Base-by-base conservation (phyloP, 2,113 vertebrate species). In the Lepidothrix coronata region DNA sequence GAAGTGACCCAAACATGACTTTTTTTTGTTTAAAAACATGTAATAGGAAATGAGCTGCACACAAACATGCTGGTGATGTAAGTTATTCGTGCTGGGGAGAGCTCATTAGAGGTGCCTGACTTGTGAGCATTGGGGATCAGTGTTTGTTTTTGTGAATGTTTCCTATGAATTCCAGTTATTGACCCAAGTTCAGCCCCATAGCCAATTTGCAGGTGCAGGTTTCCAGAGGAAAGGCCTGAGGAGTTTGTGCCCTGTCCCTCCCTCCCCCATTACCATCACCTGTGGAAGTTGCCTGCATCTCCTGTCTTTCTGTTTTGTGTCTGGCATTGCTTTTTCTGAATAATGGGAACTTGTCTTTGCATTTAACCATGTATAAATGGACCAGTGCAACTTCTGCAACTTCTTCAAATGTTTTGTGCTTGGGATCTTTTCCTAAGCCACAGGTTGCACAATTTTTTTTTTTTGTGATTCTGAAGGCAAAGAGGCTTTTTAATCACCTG, bases 31-130 rank as follows among this genome's bases (percentile, higher is more conserved):
- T 25, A 85, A 91, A 72, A 82, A 92, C 81, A 77, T 71, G 21
- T 61, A 78, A 46, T 46, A 89, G 85, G 66, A 89, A 90, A 76
- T 81, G 93, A 94, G 81, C 91, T 88, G 6, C 7, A 7, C 43
- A 14, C 7, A 5, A 31, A 8, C 4, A 9, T 39, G 2, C 22
- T 82, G n/a, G 4, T 66, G 54, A 22, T 55, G 4, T 1, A 49
- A 80, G 10, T 22, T 52, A 22, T 2, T 80, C 0, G 6, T 84
- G 82, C 5, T 68, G 48, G 49, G 77, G 27, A 15, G 43, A 62
- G 12, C 30, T 86, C 6, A 6, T 51, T 49, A 37, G 61, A 81
- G 25, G 4, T 51, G 25, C 28, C 23, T 75, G 52, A 35, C 18
- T 33, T 35, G 14, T 44, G 30, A 59, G 24, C 3, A 22, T 2